Conservation (phyloP, 2,888 invertebrate species). For the Amaurobius ferox region DNA sequence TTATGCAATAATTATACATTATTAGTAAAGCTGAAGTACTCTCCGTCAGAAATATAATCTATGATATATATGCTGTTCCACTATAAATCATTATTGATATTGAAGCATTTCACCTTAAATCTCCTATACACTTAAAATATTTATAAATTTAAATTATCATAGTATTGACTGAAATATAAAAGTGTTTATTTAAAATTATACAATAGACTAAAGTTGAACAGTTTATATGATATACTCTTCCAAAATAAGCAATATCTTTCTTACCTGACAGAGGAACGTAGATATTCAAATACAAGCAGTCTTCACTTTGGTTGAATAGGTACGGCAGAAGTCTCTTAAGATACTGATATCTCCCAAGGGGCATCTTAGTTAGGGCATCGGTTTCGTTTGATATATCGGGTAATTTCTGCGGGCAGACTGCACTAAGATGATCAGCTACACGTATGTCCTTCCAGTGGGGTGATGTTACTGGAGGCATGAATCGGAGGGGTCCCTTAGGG, state of each 20-base stretch:
- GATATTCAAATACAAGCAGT: conserved; percentile 96
- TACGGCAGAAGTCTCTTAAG: conserved; percentile 77
- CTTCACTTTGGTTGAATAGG: conserved; percentile 95
- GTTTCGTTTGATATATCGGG: conserved; percentile 75
- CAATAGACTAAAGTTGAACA: too few species aligned
- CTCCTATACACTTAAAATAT: too few species aligned
- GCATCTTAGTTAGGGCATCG: conserved; percentile 76
- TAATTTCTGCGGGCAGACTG: conserved; percentile 78
- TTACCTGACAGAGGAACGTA: conserved; percentile 95
- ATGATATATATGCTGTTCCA: too few species aligned
- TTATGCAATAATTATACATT: too few species aligned
- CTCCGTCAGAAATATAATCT: too few species aligned
- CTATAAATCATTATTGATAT: too few species aligned
- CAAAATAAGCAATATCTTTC: conserved; percentile 77
- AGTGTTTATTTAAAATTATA: too few species aligned
- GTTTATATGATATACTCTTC: too few species aligned
- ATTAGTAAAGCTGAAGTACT: too few species aligned
- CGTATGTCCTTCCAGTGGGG: conserved; percentile 77
- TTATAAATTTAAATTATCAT: too few species aligned
- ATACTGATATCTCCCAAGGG: conserved; percentile 77
- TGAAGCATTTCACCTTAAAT: too few species aligned
- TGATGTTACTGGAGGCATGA: conserved; percentile 78
- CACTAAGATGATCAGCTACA: conserved; percentile 74
- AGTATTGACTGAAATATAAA: too few species aligned
- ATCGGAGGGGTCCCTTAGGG: conserved; percentile 77